Evolutionary conservation across 2,113 vertebrate species (phyloP).

Genomic region (Festucalex cinctus): DNA sequence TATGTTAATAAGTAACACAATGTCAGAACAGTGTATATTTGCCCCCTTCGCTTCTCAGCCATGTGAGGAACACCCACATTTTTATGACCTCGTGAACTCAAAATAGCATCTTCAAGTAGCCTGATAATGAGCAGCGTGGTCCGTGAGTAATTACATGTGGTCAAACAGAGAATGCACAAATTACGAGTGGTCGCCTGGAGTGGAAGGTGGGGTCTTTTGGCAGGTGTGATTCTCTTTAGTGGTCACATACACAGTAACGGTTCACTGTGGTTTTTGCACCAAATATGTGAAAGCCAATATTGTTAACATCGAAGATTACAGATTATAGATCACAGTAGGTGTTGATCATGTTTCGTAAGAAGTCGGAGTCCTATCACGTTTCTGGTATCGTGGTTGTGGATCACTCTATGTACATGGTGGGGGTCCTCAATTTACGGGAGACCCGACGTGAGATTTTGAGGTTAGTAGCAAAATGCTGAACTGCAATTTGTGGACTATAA

Average conservation of each 20-base stretch:
- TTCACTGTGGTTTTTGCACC: background rate
- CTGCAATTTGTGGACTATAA: background rate
- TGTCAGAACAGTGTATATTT: too few species aligned
- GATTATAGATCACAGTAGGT: background rate
- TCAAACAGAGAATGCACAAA: conserved; percentile 15
- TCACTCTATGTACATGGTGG: background rate
- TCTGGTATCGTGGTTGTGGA: background rate
- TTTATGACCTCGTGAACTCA: background rate
- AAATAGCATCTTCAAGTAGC: conserved; percentile 18
- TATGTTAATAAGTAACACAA: background rate
- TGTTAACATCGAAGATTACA: background rate
- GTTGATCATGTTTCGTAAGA: background rate
- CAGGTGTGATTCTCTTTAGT: conserved; percentile 26
- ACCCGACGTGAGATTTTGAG: background rate
- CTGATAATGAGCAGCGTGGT: conserved; percentile 25
- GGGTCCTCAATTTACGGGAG: background rate
- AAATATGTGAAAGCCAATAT: background rate
- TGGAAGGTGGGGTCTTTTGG: conserved; percentile 10
- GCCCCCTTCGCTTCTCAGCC: background rate
- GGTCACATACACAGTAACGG: conserved; percentile 6
- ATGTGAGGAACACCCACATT: conserved; percentile 14
- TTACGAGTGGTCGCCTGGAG: conserved; percentile 14
- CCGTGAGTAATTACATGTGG: conserved; percentile 20
- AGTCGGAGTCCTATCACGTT: background rate
- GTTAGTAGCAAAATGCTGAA: background rate